Evolutionary conservation across 2,888 invertebrate genomes (phyloP).

Genomic region (Lysandra bellargus): DNA sequence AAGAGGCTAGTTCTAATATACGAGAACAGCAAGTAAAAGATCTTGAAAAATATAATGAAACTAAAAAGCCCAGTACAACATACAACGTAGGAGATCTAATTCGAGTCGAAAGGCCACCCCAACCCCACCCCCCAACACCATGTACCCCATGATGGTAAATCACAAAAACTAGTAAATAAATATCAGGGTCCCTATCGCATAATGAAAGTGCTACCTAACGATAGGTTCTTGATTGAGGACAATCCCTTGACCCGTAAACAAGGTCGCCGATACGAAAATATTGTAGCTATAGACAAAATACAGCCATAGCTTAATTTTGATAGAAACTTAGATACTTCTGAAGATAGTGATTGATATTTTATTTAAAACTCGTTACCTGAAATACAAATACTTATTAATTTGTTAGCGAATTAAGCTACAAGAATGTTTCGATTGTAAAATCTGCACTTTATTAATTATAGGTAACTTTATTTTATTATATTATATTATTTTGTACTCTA

Average conservation of each 20-base stretch:
- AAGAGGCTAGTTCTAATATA: conserved; percentile 32
- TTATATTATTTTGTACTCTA: too few relatives aligned
- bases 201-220: conserved; percentile 36
- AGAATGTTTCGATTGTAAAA: too few relatives aligned
- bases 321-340: conserved; percentile 31
- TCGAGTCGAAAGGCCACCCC: conserved; percentile 39
- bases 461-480: too few relatives aligned
- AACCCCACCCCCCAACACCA: too few relatives aligned
- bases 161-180: conserved; percentile 40
- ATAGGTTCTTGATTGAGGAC: conserved; percentile 36
- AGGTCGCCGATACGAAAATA: conserved; percentile 39
- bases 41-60: conserved; percentile 34
- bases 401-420: too few relatives aligned
- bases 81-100: conserved; percentile 40
- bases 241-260: conserved; percentile 39
- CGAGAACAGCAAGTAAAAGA: conserved; percentile 38
- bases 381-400: too few relatives aligned
- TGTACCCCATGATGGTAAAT: conserved; percentile 39
- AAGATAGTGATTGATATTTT: too few relatives aligned
- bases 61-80: conserved; percentile 32
- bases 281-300: conserved; percentile 43
- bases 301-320: conserved; percentile 36
- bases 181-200: conserved; percentile 42
- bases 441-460: too few relatives aligned
- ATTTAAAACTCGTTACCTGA: too few relatives aligned